Evolutionary conservation across 1,140 invertebrate species (phyloP).

Genomic region (Caenorhabditis briggsae): DNA sequence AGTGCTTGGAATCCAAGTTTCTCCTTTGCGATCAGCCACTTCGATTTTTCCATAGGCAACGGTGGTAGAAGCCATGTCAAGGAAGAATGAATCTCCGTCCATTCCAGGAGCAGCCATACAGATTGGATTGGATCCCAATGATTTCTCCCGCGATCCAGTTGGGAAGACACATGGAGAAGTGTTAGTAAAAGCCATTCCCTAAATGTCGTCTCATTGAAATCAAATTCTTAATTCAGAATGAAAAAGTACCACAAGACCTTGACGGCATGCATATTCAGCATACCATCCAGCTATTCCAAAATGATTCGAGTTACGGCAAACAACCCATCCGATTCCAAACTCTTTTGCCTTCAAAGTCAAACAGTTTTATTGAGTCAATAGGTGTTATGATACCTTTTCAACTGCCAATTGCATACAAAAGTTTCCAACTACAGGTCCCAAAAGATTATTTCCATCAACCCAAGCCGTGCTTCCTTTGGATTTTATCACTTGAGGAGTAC

Average conservation of each 20-base stretch:
- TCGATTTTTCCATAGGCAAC: slow-evolving; percentile 85
- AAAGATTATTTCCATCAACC: slow-evolving; percentile 75
- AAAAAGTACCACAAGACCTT: slow-evolving; percentile 83
- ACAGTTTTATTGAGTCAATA: background rate
- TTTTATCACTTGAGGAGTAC: slow-evolving; percentile 68
- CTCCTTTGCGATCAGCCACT: slow-evolving; percentile 71
- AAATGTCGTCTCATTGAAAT: slow-evolving; percentile 47
- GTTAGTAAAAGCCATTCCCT: slow-evolving; percentile 92
- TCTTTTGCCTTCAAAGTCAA: slow-evolving; percentile 64
- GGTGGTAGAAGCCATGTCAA: slow-evolving; percentile 94
- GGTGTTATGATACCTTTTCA: slow-evolving; percentile 82
- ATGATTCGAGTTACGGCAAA: slow-evolving; percentile 89
- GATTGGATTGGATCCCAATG: slow-evolving; percentile 90
- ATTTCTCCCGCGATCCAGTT: slow-evolving; percentile 84
- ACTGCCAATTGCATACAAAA: slow-evolving; percentile 91
- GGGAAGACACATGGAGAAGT: slow-evolving; percentile 90
- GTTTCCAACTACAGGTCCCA: slow-evolving; percentile 87
- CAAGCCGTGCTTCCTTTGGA: slow-evolving; percentile 76
- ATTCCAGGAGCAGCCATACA: slow-evolving; percentile 86
- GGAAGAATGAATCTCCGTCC: slow-evolving; percentile 84
- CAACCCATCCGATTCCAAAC: slow-evolving; percentile 89
- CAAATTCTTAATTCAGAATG: background rate
- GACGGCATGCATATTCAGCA: slow-evolving; percentile 84
- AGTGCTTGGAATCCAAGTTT: slow-evolving; percentile 83
- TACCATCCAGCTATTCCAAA: slow-evolving; percentile 93